Conservation (phyloP, 2,888 invertebrate genomes). For the Campoletis raptor region DNA sequence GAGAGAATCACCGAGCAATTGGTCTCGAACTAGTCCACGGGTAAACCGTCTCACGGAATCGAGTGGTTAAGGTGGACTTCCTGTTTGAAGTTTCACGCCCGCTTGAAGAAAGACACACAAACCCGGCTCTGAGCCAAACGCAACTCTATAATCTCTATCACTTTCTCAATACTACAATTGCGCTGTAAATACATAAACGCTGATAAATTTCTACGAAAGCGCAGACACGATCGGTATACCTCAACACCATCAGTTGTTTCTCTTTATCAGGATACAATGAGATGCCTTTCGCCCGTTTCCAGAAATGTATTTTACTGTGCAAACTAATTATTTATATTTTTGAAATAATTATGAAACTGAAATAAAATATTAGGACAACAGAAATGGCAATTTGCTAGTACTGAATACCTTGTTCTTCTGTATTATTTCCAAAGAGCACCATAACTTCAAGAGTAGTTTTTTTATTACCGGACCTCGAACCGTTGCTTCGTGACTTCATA, state of each 20-base stretch:
- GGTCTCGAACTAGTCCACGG: conserved; percentile 64
- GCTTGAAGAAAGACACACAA: conserved; percentile 62
- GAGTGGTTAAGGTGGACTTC: conserved; percentile 70
- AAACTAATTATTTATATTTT: too few species aligned
- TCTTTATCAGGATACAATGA: neutral
- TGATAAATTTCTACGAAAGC: neutral
- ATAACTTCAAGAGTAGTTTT: too few species aligned
- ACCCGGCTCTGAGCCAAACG: conserved; percentile 66
- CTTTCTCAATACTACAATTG: conserved; percentile 30
- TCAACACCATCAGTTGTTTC: neutral
- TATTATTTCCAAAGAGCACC: too few species aligned
- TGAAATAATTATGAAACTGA: too few species aligned
- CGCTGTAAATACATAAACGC: neutral
- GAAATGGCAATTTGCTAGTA: too few species aligned
- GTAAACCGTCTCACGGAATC: conserved; percentile 64
- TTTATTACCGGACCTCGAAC: too few species aligned
- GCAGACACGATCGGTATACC: conserved; percentile 1
- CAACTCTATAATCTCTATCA: conserved; percentile 40
- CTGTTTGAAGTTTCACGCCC: conserved; percentile 73
- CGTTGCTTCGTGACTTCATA: too few species aligned
- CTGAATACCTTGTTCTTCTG: too few species aligned
- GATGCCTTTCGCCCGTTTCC: neutral
- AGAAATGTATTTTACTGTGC: too few species aligned
- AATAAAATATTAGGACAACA: too few species aligned
- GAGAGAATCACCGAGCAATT: conserved; percentile 53